phyloP scores from a whole-genome alignment of 2,888 invertebrate species.

The Limnephilus auricula region DNA sequence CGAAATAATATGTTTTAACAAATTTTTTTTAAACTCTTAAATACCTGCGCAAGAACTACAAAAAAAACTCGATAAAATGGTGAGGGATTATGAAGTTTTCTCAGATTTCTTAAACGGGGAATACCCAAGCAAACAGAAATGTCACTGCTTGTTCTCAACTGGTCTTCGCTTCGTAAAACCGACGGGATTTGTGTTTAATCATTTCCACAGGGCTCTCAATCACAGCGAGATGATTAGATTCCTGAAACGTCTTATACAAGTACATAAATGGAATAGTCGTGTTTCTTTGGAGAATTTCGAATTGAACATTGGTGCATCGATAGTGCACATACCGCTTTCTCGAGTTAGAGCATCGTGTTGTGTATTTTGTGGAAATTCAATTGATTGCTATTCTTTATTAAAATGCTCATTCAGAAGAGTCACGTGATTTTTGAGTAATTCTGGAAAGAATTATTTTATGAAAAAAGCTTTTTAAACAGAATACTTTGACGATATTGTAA shows the following conservation, averaged over 20 bases:
- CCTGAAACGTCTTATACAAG: background rate
- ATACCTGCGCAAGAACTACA: background rate
- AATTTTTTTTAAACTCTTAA: too few relatives aligned
- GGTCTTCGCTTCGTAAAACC: background rate
- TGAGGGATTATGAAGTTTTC: background rate
- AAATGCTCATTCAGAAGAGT: background rate
- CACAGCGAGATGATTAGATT: background rate
- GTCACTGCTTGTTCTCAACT: background rate
- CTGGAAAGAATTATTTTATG: background rate
- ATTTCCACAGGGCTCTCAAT: background rate
- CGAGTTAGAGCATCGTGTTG: background rate
- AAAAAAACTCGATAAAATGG: background rate
- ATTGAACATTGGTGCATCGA: background rate
- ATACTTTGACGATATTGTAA: background rate
- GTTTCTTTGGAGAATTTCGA: background rate
- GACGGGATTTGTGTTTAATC: background rate
- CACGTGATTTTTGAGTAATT: background rate
- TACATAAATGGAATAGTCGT: constrained; percentile 2
- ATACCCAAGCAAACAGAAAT: background rate
- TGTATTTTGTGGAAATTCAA: background rate
- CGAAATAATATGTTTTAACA: background rate
- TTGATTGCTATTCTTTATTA: background rate
- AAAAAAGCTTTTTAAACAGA: background rate
- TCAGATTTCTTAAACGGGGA: background rate
- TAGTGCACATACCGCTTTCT: background rate